phyloP scores from a whole-genome alignment of 2,113 vertebrate species.

The Cathartes aura region DNA sequence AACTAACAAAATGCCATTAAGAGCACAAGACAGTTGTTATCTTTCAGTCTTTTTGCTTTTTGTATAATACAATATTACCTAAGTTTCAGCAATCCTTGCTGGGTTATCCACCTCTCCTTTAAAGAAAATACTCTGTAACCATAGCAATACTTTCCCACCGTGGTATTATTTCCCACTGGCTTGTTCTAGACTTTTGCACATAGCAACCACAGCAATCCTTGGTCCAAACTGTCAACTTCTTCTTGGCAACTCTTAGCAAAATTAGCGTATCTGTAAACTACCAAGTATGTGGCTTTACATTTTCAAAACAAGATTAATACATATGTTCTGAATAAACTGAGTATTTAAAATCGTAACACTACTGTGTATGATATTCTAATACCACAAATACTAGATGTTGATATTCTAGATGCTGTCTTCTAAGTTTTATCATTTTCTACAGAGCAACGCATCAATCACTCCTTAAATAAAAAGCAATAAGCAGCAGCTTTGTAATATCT shows the following conservation, averaged over 20 bases:
- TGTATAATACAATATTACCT: constrained; percentile 29
- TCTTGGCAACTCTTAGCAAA: constrained; percentile 48
- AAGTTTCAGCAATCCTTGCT: constrained; percentile 51
- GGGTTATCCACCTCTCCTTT: constrained; percentile 60
- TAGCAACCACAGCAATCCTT: constrained; percentile 65
- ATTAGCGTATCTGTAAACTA: constrained; percentile 40
- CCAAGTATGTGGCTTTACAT: neutral
- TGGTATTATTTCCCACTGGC: constrained; percentile 68
- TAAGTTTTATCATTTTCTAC: neutral
- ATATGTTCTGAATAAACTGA: neutral
- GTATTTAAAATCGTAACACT: neutral
- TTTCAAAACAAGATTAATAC: constrained; percentile 26
- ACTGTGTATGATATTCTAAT: neutral
- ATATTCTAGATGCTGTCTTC: neutral
- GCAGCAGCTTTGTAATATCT: neutral
- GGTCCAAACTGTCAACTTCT: constrained; percentile 40
- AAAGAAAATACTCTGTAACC: constrained; percentile 71
- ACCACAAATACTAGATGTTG: neutral
- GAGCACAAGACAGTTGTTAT: constrained; percentile 30
- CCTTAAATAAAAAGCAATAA: neutral
- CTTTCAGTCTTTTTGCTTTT: constrained; percentile 32
- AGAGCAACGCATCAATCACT: neutral
- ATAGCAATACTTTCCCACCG: constrained; percentile 70
- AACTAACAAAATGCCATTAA: constrained; percentile 41
- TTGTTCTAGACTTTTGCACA: constrained; percentile 66